Evolutionary conservation across 2,888 invertebrate species (phyloP).

Genomic region (Stenotaenia linearis): DNA sequence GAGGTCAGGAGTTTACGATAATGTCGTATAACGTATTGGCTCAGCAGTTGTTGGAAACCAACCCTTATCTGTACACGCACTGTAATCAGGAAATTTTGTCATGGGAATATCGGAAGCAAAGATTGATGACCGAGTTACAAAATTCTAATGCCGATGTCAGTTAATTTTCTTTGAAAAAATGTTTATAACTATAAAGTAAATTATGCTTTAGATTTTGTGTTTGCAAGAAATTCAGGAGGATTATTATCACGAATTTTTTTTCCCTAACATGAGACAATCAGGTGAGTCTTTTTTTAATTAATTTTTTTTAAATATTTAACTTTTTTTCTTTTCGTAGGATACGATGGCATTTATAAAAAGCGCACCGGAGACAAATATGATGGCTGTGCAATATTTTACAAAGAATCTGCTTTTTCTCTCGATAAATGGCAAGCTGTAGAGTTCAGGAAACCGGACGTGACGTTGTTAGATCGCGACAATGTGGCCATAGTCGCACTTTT

Average conservation of each 20-base stretch:
- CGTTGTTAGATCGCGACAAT: slow-evolving; percentile 75
- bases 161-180: too few relatives aligned
- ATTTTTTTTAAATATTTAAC: not conserved
- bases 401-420: slow-evolving; percentile 60
- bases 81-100: slow-evolving; percentile 57
- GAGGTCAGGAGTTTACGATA: slow-evolving; percentile 56
- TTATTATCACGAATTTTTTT: slow-evolving; percentile 61
- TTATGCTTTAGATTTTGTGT: slow-evolving; percentile 70
- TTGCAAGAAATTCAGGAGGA: slow-evolving; percentile 83
- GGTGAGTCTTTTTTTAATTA: slow-evolving; percentile 44
- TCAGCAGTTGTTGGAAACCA: slow-evolving; percentile 68
- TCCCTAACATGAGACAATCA: slow-evolving; percentile 47
- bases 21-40: slow-evolving; percentile 85
- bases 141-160: slow-evolving; percentile 57
- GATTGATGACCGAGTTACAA: slow-evolving; percentile 57
- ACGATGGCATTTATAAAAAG: slow-evolving; percentile 70
- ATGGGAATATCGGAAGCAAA: slow-evolving; percentile 63
- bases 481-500: slow-evolving; percentile 76
- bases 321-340: slow-evolving; percentile 54
- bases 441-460: slow-evolving; percentile 55
- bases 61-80: slow-evolving; percentile 64
- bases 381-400: slow-evolving; percentile 86
- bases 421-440: slow-evolving; percentile 65
- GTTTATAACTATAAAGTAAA: too few relatives aligned
- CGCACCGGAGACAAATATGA: slow-evolving; percentile 74